Percentiles rank a stretch among this genome's conserved stretches.
These are phyloP conservation scores for Notarius quadriscutis DNA, from an alignment of 2,113 vertebrate genomes.

Conservation along the genomic window DNA sequence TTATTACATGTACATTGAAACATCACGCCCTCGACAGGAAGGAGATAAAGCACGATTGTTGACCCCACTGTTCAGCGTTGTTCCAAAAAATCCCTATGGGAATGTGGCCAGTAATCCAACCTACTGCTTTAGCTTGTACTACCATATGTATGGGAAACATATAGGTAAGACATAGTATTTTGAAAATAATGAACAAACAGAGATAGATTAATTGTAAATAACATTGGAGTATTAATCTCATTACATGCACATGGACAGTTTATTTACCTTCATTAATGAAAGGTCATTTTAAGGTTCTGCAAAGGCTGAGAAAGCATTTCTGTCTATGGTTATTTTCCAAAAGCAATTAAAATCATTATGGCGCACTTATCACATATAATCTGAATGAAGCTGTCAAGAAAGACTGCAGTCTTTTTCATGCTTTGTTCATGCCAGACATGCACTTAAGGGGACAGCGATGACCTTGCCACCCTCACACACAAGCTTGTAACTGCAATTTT, in stretches of 20 bases:
- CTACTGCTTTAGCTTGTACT: conserved; percentile 93
- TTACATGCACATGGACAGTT: too few species aligned
- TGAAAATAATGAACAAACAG: too few species aligned
- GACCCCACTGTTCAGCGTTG: conserved; percentile 92
- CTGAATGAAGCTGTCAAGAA: conserved; percentile 7
- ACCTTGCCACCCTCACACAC: conserved; percentile 35
- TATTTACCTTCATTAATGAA: not conserved
- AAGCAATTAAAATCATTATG: conserved; percentile 3
- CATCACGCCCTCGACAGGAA: conserved; percentile 81
- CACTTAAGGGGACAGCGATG: conserved; percentile 29
- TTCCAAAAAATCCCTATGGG: conserved; percentile 82
- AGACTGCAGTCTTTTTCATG: conserved; percentile 24
- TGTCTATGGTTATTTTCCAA: not conserved
- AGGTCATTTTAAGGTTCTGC: not conserved
- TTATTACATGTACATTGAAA: conserved; percentile 98
- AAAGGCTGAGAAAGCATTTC: too few species aligned
- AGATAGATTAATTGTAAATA: too few species aligned
- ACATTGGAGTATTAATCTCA: too few species aligned
- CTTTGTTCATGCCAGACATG: conserved; percentile 15
- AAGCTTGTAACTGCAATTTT: conserved; percentile 49
- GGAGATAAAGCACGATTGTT: conserved; percentile 91
- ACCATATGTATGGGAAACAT: conserved; percentile 97
- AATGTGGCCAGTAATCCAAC: conserved; percentile 74
- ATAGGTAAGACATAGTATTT: conserved; percentile 76
- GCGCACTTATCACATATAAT: conserved; percentile 9